Percentiles rank a stretch among this genome's conserved stretches.
These are phyloP conservation scores for Protobothrops mucrosquamatus DNA, from an alignment of 2,113 vertebrate species.

Conservation along the genomic window DNA sequence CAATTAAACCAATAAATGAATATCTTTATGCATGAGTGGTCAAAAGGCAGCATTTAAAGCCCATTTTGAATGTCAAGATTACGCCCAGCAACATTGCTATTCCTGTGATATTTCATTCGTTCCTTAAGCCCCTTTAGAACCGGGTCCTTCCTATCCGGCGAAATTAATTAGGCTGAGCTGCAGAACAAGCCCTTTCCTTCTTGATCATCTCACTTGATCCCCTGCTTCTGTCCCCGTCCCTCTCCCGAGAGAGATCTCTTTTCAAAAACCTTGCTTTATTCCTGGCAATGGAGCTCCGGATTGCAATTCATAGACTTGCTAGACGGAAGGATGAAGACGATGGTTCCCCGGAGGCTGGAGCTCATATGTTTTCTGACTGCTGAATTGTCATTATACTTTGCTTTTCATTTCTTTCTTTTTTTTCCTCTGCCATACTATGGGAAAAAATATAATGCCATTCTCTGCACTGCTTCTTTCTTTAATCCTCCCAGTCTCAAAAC, in stretches of 20 bases:
- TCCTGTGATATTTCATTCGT: background rate
- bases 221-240: background rate
- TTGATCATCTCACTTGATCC: background rate
- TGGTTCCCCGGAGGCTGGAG: background rate
- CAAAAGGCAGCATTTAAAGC: background rate
- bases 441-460: background rate
- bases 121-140: too few relatives aligned
- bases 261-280: background rate
- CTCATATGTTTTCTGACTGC: slow-evolving; percentile 15
- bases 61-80: background rate
- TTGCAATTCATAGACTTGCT: background rate
- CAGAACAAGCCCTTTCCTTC: background rate
- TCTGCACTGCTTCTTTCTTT: background rate
- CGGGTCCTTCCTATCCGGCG: accelerated
- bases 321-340: background rate
- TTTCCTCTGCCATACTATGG: background rate
- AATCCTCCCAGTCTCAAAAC: background rate
- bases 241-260: background rate
- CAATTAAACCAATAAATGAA: too few relatives aligned
- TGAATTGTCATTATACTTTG: background rate
- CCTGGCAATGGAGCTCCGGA: background rate
- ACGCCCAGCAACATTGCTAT: too few relatives aligned
- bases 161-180: background rate
- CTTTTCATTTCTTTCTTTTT: background rate
- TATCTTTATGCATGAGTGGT: background rate